phyloP scores from a whole-genome alignment of 2,113 vertebrate species.

The Scytalopus superciliaris region DNA sequence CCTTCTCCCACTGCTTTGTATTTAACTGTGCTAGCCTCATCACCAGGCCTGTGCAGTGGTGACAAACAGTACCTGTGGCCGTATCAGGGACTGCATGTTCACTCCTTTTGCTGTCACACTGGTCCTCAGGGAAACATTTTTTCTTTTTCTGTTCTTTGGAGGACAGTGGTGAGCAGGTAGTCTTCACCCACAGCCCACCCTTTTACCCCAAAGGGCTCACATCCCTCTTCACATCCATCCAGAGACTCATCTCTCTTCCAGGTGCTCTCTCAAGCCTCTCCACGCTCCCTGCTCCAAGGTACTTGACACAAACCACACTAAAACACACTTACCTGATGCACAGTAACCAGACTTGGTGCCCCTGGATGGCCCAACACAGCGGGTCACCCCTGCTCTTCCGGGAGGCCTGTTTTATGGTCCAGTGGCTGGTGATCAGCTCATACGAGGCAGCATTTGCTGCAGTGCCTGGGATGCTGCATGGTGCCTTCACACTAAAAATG shows the following conservation, averaged over 20 bases:
- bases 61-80: not conserved
- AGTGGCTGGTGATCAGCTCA: not conserved
- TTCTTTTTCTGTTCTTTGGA: not conserved
- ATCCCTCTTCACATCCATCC: not conserved
- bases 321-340: not conserved
- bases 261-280: not conserved
- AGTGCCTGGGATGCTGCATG: not conserved
- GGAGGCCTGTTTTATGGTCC: not conserved
- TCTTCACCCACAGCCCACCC: not conserved
- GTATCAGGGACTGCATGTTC: not conserved
- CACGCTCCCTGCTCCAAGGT: not conserved
- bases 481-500: not conserved
- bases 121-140: not conserved
- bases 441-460: not conserved
- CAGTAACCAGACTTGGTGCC: not conserved
- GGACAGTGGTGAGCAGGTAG: not conserved
- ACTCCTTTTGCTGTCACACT: not conserved
- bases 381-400: fast-evolving
- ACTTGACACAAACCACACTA: not conserved
- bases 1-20: not conserved
- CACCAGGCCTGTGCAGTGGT: not conserved
- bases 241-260: not conserved
- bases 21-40: not conserved
- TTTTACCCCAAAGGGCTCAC: not conserved
- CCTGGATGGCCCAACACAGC: not conserved